Conservation (phyloP, 2,888 invertebrate species). For the Danaus chrysippus region DNA sequence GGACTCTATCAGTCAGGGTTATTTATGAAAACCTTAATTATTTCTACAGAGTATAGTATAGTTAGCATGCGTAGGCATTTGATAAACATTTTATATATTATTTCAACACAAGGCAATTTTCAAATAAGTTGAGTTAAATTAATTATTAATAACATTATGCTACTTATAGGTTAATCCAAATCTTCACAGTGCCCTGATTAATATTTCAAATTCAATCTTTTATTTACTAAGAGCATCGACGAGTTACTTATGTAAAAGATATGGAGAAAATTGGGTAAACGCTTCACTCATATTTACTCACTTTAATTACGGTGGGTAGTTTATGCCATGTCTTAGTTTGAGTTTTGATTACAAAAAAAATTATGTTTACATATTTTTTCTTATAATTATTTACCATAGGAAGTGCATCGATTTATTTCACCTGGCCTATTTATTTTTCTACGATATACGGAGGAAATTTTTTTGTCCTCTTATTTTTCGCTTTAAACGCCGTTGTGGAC, state of each 20-base stretch:
- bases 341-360: slow-evolving; percentile 23
- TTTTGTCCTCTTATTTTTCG: slow-evolving; percentile 39
- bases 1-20: too few relatives aligned
- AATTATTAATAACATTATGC: not conserved
- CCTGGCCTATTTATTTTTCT: slow-evolving; percentile 51
- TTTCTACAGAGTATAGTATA: too few relatives aligned
- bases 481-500: slow-evolving; percentile 38
- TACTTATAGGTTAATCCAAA: slow-evolving; percentile 29
- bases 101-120: too few relatives aligned
- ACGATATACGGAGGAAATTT: slow-evolving; percentile 46
- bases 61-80: too few relatives aligned
- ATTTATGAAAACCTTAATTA: too few relatives aligned
- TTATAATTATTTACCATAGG: slow-evolving; percentile 36
- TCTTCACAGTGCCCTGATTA: slow-evolving; percentile 36
- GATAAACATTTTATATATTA: too few relatives aligned
- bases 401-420: slow-evolving; percentile 38
- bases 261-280: slow-evolving; percentile 41
- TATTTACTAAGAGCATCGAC: slow-evolving; percentile 45
- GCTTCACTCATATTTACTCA: slow-evolving; percentile 39
- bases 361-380: not conserved
- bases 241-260: slow-evolving; percentile 35
- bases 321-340: too few relatives aligned
- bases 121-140: not conserved
- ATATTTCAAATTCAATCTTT: slow-evolving; percentile 45
- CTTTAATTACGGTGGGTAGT: slow-evolving; percentile 35